Base-by-base conservation (phyloP, 2,113 vertebrate genomes). In the Siniperca chuatsi region DNA sequence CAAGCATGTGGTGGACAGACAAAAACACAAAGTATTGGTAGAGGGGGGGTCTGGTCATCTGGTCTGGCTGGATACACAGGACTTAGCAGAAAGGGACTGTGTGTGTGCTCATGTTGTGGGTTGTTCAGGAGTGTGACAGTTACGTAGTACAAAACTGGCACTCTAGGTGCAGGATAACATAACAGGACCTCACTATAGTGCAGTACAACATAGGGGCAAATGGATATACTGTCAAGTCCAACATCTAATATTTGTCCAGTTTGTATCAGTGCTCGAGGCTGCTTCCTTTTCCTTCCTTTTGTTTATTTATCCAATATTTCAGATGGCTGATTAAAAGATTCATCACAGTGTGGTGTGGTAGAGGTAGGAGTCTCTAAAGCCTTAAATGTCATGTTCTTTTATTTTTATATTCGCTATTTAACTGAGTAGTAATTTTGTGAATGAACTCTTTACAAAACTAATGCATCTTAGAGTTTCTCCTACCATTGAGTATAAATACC, bases 211-310 rank as follows among this genome's bases (percentile, higher is more conserved):
- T 1, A 12, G 0, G 12, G 44, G 13, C 21, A 23, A 67, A 50
- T 52, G 58, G 37, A 77, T 83, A 13, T 18, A 69, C 15, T 62
- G 73, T 54, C 29, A 16, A 21, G 77, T 48, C 21, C 25, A 8
- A 57, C 67, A 65, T 40, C 21, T 50, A 11, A 33, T 50, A 60
- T 29, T 42, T 78, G 20, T 29, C 21, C 61, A n/a, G 60, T 62
- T 61, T 33, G 65, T n/a, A 29, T 13, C 68, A 18, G 44, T 29
- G 67, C 58, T 46, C n/a, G 18, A 42, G 33, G 74, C 23, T 50
- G n/a, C 57, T 25, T 40, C 33, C 3, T 62, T 13, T 60, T 72
- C 73, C 79, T 52, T 60, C 21, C n/a, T 61, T 84, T 74, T 54
- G 57, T 33, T 73, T 67, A 29, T 52, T 33, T 68, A 16, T 62